A percentile compares a stretch with the other conserved stretches of the same genome.
These are phyloP conservation scores for Mactra quadrangularis DNA, from an alignment of 1,140 invertebrate species.

Conservation along the genomic window DNA sequence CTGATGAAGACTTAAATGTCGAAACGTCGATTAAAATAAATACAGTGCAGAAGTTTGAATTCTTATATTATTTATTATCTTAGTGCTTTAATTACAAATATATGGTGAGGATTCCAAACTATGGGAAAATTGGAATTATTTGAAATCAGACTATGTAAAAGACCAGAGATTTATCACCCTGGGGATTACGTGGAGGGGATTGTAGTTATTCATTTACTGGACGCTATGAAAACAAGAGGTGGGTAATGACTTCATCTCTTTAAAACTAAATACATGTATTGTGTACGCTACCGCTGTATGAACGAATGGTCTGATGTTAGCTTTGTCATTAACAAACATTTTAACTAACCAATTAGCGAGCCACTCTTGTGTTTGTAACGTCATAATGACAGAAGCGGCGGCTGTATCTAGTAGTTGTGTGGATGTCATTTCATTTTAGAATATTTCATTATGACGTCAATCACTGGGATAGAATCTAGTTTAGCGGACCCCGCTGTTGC, in stretches of 20 bases:
- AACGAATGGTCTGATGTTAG: background rate
- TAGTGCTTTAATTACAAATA: too few species aligned
- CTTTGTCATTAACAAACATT: background rate
- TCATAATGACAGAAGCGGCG: too few species aligned
- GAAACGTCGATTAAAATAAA: too few species aligned
- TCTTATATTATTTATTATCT: too few species aligned
- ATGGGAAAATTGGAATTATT: constrained; percentile 70
- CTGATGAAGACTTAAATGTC: too few species aligned
- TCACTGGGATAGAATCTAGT: too few species aligned
- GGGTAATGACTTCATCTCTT: background rate
- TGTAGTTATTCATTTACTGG: constrained; percentile 71
- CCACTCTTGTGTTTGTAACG: background rate
- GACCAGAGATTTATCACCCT: constrained; percentile 65
- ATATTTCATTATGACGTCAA: too few species aligned
- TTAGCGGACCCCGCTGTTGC: too few species aligned
- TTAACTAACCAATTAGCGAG: background rate
- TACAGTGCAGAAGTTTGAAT: too few species aligned
- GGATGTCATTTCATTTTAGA: too few species aligned
- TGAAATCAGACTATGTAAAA: constrained; percentile 64
- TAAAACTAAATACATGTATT: background rate
- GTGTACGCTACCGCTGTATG: background rate
- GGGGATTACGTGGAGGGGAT: constrained; percentile 70
- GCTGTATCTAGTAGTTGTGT: too few species aligned
- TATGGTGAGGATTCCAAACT: too few species aligned
- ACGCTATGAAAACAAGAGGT: constrained; percentile 73